A percentile compares a stretch with the other conserved stretches of the same genome.
phyloP scores from a whole-genome alignment of 2,797 vertebrate species.

The Pelochelys cantorii region DNA sequence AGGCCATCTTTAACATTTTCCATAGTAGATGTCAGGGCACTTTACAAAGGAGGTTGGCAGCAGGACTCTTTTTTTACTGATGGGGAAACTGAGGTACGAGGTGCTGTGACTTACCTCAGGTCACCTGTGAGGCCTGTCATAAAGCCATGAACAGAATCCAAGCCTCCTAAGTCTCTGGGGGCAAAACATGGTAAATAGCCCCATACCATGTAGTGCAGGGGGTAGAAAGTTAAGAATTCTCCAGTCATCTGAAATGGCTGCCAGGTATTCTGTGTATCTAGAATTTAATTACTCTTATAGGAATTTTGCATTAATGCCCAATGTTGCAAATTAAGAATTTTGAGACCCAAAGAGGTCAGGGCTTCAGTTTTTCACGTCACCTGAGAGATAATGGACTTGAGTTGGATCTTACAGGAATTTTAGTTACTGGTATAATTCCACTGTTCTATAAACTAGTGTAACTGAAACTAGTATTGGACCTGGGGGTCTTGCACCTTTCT shows the following conservation, averaged over 20 bases:
- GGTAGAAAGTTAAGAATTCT: background rate
- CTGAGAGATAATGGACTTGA: background rate
- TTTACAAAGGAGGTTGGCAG: background rate
- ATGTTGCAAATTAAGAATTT: accelerated
- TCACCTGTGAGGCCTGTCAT: background rate
- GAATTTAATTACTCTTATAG: accelerated
- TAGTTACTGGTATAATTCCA: background rate
- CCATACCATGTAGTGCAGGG: background rate
- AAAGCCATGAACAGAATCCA: background rate
- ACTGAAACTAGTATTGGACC: background rate
- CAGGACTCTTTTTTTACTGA: background rate
- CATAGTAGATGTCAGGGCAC: background rate
- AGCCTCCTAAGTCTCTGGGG: background rate
- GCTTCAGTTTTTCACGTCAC: background rate
- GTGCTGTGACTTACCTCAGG: background rate
- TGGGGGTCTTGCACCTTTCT: background rate
- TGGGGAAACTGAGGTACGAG: background rate
- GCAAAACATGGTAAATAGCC: background rate
- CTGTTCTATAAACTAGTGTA: accelerated
- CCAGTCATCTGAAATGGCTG: background rate
- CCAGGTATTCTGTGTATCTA: accelerated
- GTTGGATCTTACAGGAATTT: accelerated
- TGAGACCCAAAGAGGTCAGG: accelerated
- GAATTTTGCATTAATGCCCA: background rate
- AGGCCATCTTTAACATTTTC: background rate